Evolutionary conservation across 92 coral and sea anemone species (phyloP).

Genomic region (Scolanthus callimorphus): DNA sequence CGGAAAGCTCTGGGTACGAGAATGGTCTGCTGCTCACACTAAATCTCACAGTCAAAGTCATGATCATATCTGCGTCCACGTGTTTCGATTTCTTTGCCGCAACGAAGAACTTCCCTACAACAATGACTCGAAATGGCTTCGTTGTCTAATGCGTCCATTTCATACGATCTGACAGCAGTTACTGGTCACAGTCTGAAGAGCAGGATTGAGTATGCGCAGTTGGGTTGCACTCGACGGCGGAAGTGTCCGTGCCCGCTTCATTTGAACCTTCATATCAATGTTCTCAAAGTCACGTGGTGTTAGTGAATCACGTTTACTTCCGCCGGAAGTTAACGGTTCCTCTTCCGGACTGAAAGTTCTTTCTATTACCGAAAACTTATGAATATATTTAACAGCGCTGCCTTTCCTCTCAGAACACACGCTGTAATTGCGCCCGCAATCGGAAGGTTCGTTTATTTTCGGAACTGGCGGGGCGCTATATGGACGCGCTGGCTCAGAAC

Average conservation of each 20-base stretch:
- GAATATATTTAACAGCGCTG: conserved; percentile 73
- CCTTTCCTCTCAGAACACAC: conserved; percentile 48
- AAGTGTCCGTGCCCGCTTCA: conserved; percentile 44
- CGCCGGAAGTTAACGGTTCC: conserved; percentile 11
- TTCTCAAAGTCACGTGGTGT: conserved; percentile 54
- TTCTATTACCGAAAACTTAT: conserved; percentile 31
- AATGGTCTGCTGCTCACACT: too few species aligned
- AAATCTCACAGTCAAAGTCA: too few species aligned
- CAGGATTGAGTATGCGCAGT: conserved; percentile 48
- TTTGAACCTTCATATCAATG: conserved; percentile 62
- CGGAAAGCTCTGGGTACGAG: too few species aligned
- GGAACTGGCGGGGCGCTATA: conserved; percentile 13
- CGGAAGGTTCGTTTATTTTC: conserved; percentile 14
- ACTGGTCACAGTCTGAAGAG: conserved; percentile 72
- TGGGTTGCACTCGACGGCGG: conserved; percentile 41
- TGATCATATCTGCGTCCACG: too few species aligned
- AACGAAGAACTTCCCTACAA: too few species aligned
- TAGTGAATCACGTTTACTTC: conserved; percentile 45
- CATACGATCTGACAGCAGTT: conserved; percentile 93
- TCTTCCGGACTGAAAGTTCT: conserved; percentile 34
- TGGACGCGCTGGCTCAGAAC: not conserved
- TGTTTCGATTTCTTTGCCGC: too few species aligned
- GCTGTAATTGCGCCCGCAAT: conserved; percentile 15
- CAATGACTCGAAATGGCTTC: too few species aligned
- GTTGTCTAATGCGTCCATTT: too few species aligned